Evolutionary conservation across 2,888 invertebrate genomes (phyloP), one percentile per base, ranked within the genome.

Genomic region (Rotaria socialis): DNA sequence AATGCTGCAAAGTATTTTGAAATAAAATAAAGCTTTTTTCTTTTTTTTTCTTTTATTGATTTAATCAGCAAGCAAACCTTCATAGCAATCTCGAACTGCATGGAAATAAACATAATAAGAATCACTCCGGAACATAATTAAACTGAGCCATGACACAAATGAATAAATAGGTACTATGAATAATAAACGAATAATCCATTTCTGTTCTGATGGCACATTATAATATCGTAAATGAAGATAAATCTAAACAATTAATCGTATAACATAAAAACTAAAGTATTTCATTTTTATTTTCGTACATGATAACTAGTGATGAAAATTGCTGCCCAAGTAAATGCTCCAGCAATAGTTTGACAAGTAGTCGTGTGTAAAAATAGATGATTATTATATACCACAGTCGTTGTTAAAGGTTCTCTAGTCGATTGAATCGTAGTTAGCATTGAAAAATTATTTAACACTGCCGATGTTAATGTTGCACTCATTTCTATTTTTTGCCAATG

Each of bases 131-230:
- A 99, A 98, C 93, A 99, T 98, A 89, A 99, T 92, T 90, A 99
- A 93, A 90, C 96, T 96, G 89, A 99, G 94, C 97, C 98, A 99
- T 85, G 98, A 98, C 92, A 98, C 96, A 90, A 96, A 95, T 56
- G 96, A 96, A 92, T 99, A 99, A 90, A 99, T 97, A 88, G 99
- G 99, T 88, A 99, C 97, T 91, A 99, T 98, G 92, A 99, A 99
- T 89, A 99, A 93, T 90, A 99, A 98, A 89, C 99, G 94, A 85
- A 99, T 96, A 91, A 99, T 99, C 97, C 97, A 99, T 89, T 98
- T 94, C 93, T 99, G 99, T 92, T 99, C 98, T 88, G 96, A 94
- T 6, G 99, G 98, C 92, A 98, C 97, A 88, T 96, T 97, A 93
- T 99, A 99, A 95, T 96, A 98, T 91, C 97, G 94, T 88, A 99